Base-by-base conservation (phyloP, 2,113 vertebrate species). In the Daubentonia madagascariensis region DNA sequence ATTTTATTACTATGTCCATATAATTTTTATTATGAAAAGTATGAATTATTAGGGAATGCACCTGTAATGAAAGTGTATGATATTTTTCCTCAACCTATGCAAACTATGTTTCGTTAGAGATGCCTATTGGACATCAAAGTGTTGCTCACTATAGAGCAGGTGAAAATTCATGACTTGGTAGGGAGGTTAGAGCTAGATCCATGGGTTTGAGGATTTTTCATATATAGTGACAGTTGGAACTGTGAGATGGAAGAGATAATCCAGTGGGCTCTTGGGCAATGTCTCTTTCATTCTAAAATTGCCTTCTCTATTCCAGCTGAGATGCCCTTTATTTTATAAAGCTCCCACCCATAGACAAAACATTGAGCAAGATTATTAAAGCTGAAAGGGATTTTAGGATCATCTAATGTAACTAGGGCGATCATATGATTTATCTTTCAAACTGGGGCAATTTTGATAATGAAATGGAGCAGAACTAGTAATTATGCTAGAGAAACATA, bases 21-120 rank as follows among this genome's bases (percentile, higher is more conserved):
- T 35, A 35, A 94, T 80, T 95, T 75, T 52, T 87, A 52, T 54
- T 94, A 16, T 76, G 25, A 94, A 95, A 90, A 50, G 25, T 32
- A 52, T n/a, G 17, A 78, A 84, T 72, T 50, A 68, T 23, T 48
- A 93, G 40, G n/a, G 73, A 67, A 57, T 78, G 1, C 7, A 67
- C 10, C 13, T 67, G 18, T 40, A 65, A 45, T 65, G 30, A 92
- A 70, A 7, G 52, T 30, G 1, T 30, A 50, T 3, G 18, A 9
- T n/a, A 68, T 30, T 95, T 96, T 80, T 23, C 30, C 18, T 40
- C 23, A 72, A 75, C 3, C 12, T 30, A 40, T 35, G 23, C 1
- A 40, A 80, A 81, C 10, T 50, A 0, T 52, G 12, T 63, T 94
- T 28, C 43, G 23, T 63, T 84, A 40, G 35, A 80, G 20, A 81